Conservation (phyloP, 2,888 invertebrate species). For the Troides aeacus region DNA sequence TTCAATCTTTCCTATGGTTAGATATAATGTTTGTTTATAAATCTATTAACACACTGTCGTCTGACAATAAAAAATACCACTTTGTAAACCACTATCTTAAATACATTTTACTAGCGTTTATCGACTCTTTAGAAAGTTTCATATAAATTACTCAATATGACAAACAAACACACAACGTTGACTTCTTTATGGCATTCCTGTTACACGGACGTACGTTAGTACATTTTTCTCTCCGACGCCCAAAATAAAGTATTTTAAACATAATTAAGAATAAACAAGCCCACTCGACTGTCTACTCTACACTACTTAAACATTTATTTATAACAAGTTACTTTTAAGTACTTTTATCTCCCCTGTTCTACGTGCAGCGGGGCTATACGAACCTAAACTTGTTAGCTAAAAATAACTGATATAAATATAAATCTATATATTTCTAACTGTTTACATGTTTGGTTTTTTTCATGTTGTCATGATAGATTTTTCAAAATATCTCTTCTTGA, state of each 20-base stretch:
- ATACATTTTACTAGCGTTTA: neutral
- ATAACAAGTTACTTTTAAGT: constrained; percentile 27
- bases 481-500: neutral
- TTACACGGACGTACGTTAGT: neutral
- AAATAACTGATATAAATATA: constrained; percentile 26
- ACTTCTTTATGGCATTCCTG: constrained; percentile 25
- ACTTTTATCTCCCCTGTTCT: constrained; percentile 22
- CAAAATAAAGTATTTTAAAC: constrained; percentile 20
- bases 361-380: constrained; percentile 7
- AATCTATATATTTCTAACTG: constrained; percentile 7
- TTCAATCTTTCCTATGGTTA: too few relatives aligned
- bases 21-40: neutral
- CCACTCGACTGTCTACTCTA: constrained; percentile 13
- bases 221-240: constrained; percentile 17
- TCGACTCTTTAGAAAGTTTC: neutral
- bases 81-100: too few relatives aligned
- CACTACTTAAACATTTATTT: constrained; percentile 29
- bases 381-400: constrained; percentile 19
- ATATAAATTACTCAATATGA: constrained; percentile 19
- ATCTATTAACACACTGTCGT: neutral
- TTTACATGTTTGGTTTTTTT: too few relatives aligned
- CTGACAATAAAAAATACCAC: neutral
- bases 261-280: constrained; percentile 29
- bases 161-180: constrained; percentile 21
- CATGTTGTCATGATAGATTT: too few relatives aligned